phyloP scores from a whole-genome alignment of 2,888 invertebrate genomes.

The Imbricaverruca yamaguchii region DNA sequence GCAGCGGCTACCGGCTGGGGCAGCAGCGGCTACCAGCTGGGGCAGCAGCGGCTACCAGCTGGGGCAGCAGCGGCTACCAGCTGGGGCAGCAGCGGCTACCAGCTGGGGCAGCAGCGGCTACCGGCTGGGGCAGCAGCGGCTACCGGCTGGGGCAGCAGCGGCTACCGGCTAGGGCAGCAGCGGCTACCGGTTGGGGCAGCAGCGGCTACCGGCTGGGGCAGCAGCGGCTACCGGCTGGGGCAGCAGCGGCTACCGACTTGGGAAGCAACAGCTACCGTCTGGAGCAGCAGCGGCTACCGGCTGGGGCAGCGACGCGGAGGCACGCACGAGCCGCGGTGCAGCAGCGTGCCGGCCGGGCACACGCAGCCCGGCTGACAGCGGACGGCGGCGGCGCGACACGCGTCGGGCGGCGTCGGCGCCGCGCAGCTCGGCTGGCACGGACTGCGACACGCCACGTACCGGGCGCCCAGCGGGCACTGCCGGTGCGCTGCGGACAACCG shows the following conservation, averaged over 20 bases:
- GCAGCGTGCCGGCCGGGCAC: conserved; percentile 31
- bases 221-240: conserved; percentile 1
- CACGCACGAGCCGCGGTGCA: conserved; percentile 32
- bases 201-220: conserved; percentile 6
- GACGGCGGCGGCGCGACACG: conserved; percentile 25
- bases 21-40: too few relatives aligned
- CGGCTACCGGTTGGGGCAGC: too few relatives aligned
- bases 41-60: too few relatives aligned
- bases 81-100: too few relatives aligned
- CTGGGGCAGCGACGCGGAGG: conserved; percentile 28
- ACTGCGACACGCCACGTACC: conserved; percentile 32
- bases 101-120: too few relatives aligned
- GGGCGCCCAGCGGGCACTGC: conserved; percentile 31
- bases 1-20: too few relatives aligned
- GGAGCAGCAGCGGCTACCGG: conserved; percentile 22
- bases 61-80: too few relatives aligned
- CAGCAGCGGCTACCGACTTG: not conserved
- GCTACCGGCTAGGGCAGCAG: too few relatives aligned
- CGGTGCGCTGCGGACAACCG: not conserved
- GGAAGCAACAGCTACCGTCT: not conserved
- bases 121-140: too few relatives aligned
- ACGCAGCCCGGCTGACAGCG: conserved; percentile 30
- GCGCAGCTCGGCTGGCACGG: conserved; percentile 32
- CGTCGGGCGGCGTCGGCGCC: conserved; percentile 29
- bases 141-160: too few relatives aligned